Base-by-base conservation (phyloP, 2,113 vertebrate genomes). In the Datnioides undecimradiatus region DNA sequence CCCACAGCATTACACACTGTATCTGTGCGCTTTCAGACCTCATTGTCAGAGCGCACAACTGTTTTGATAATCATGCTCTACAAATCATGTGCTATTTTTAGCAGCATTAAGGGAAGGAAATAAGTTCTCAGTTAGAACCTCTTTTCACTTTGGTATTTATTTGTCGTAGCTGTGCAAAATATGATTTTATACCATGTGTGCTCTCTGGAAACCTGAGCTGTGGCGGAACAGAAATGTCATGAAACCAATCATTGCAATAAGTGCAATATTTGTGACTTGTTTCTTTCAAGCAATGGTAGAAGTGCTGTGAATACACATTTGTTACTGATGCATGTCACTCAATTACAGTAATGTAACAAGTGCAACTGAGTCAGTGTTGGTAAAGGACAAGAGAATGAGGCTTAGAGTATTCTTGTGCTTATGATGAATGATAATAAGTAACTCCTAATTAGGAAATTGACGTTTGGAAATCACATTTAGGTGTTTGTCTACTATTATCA, bases 251-350 rank as follows among this genome's bases (percentile, higher is more conserved):
- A 31, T 57, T 10, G 21, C 6, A 29, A 13, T 1, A 54, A 54
- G 16, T 38, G 33, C 34, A 54, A 36, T 54, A 7, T 4, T 29
- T 51, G 43, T 8, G 8, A 8, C 54, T 29, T 1, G 38, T 48
- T 29, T 21, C 19, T 57, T 55, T 29, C 4, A 25, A 16, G 16
- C 0, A 41, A 38, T 0, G 3, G 10, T 10, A 25, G 8, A 3
- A 13, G 27, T 72, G 36, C 16, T n/a, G 8, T 58, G 41, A 36
- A 4, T 19, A 60, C 4, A 21, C 16, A 25, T 17, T 46, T 36
- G 8, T 8, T 72, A 1, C 5, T 5, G 6, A 48, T 55, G 62
- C 63, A 73, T 55, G 75, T 6, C 59, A 45, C 7, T 6, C 17
- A 33, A 41, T 43, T 17, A 52, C 48, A 46, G 14, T 27, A 69